Evolutionary conservation across 2,113 vertebrate species (phyloP).

Genomic region (Tauraco erythrolophus): DNA sequence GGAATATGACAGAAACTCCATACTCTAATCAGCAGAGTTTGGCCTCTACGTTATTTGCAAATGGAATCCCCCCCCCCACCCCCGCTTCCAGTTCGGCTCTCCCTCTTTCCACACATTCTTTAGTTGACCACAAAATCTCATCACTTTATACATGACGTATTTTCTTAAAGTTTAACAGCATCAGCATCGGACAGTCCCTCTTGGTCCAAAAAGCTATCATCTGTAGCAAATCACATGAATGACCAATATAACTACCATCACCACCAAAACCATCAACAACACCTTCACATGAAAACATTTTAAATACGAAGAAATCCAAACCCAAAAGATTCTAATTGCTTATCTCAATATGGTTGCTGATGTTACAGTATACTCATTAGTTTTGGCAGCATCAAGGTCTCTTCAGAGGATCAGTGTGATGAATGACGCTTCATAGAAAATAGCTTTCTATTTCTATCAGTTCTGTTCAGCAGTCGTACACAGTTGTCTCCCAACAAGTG

Average conservation of each 20-base stretch:
- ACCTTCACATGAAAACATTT: neutral
- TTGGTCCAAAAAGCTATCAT: neutral
- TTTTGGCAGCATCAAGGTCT: neutral
- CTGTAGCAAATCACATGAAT: fast-evolving
- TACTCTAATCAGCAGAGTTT: neutral
- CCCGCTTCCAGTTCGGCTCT: neutral
- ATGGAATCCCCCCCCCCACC: neutral
- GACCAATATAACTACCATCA: neutral
- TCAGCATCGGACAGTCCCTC: neutral
- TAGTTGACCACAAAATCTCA: neutral
- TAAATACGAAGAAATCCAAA: neutral
- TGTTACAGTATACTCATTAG: neutral
- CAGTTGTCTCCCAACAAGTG: neutral
- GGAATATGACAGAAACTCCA: neutral
- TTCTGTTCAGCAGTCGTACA: neutral
- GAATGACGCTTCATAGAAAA: neutral
- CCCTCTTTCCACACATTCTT: neutral
- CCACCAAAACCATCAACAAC: neutral
- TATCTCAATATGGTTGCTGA: neutral
- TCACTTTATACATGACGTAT: neutral
- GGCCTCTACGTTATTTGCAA: neutral
- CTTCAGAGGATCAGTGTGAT: neutral
- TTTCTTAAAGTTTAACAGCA: neutral
- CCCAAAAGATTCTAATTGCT: neutral
- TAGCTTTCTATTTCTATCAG: neutral